Base-by-base conservation (phyloP, 1,140 invertebrate species). In the Varroa destructor region DNA sequence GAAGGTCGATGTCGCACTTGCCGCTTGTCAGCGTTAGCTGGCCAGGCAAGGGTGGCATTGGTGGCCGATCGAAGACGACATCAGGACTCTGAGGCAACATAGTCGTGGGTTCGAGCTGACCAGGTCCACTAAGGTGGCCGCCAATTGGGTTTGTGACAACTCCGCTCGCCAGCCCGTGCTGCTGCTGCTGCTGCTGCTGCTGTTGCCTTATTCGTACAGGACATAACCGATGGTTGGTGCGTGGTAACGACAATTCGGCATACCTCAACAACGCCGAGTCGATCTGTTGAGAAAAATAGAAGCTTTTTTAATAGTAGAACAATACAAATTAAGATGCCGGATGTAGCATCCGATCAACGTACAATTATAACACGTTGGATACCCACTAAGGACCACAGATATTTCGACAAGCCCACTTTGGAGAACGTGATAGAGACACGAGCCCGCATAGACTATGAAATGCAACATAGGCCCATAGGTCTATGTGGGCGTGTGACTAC, bases 1-100 rank as follows among this genome's bases (percentile, higher is more conserved):
- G 36, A n/a, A 67, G 61, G 61, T 67, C 61, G 61, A 67, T 67
- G 61, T 67, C 61, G 61, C 61, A 67, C 61, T 67, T 67, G 5
- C 61, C 61, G 40, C 61, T 37, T 8, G 46, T 8, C 37, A 67
- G 46, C 3, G 61, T 46, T 12, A 67, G 46, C 12, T 67, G 61
- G 12, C 46, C 40, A 40, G 61, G 61, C 10, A 67, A 46, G 46
- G 61, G 61, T 67, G 61, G 61, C 61, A 67, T 67, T 40, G 61
- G 61, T 37, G 61, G 61, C 61, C 61, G 61, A 40, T 67, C 61
- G 37, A 67, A 67, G 1, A 67, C 61, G 40, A 67, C 61, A 46
- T 67, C 61, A 14, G 61, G 61, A 67, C 61, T 67, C 61, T 12
- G 61, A 51, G 46, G 46, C 61, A 67, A 67, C 40, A 67, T 14